Base-by-base conservation (phyloP, 64 coral and sea anemone species). In the Stichodactyla helianthus region DNA sequence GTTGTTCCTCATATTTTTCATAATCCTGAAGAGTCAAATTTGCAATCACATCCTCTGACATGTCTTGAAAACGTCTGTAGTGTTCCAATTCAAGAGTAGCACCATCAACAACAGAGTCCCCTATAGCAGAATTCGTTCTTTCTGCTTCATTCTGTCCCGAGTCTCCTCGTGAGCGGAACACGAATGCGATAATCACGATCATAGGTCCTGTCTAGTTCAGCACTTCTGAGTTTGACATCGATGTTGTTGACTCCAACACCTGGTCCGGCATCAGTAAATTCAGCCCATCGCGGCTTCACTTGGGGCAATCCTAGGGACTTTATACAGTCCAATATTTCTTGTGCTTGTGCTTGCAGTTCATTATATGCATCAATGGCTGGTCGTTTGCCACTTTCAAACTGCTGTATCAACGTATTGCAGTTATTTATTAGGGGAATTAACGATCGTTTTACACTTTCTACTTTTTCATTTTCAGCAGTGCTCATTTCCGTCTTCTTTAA, bases 191-290 rank as follows among this genome's bases (percentile, higher is more conserved):
- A 89, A 23, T 92, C 80, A 50, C 23, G 55, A 19, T 5, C 54
- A 52, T 89, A 83, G 19, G 89, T 54, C 19, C 83, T 8, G 18
- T 77, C 90, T 31, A 92, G 14, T 74, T 97, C 94, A n/a, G 90
- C 87, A 65, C 70, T 79, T 77, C 86, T 31, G 64, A 91, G 89
- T 20, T 51, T 82, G n/a, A 92, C 94, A 68, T 92, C 85, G 55
- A 70, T 82, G 60, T 97, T 97, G n/a, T 60, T 86, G 10, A 90
- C 80, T 35, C 90, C 94, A n/a, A 92, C 90, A 27, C 94, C 94
- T 50, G 91, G 91, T 14, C 94, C 85, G 18, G 91, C 94, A 86
- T 97, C 94, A 51, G 88, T 93, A 71, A 97, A 86, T 71, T 97
- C 94, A 14, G 88, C 79, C 88, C 87, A 90, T 4, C 84, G 82